These are phyloP conservation scores for Eupsilia transversa DNA, from an alignment of 2,888 invertebrate genomes.

Conservation along the genomic window DNA sequence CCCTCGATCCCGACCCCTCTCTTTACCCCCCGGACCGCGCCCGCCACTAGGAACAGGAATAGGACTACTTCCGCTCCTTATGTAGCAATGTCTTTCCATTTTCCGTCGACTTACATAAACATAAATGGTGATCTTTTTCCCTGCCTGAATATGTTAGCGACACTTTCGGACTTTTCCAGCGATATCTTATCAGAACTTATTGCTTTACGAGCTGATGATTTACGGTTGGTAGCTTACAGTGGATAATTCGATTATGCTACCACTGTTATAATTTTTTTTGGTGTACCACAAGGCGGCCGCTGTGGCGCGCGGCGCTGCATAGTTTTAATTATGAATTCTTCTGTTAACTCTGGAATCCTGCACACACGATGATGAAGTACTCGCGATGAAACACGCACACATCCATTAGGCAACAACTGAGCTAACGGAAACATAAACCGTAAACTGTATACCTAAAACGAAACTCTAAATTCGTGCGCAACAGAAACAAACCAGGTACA, in stretches of 20 bases:
- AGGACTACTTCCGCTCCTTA: constrained; percentile 83
- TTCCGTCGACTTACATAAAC: constrained; percentile 72
- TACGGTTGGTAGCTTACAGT: constrained; percentile 61
- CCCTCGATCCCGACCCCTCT: constrained; percentile 68
- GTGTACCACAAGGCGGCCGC: constrained; percentile 24
- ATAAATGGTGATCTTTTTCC: constrained; percentile 70
- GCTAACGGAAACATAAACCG: constrained; percentile 76
- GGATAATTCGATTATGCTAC: constrained; percentile 65
- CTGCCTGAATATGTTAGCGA: constrained; percentile 62
- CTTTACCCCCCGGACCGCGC: constrained; percentile 67
- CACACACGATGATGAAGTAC: constrained; percentile 67
- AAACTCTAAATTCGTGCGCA: constrained; percentile 79
- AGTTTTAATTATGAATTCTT: constrained; percentile 51
- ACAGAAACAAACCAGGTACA: constrained; percentile 90
- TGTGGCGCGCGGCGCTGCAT: constrained; percentile 32
- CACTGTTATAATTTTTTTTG: constrained; percentile 55
- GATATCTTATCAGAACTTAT: constrained; percentile 69
- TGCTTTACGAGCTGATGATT: constrained; percentile 65
- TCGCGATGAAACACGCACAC: constrained; percentile 67
- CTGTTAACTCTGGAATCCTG: constrained; percentile 45
- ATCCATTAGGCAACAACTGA: constrained; percentile 77
- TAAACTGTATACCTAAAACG: constrained; percentile 78
- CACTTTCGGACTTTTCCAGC: constrained; percentile 57
- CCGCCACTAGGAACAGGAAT: constrained; percentile 79
- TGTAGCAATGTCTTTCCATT: constrained; percentile 78